Percentiles rank a stretch among this genome's conserved stretches.
These are phyloP conservation scores for Fistularia tabacaria DNA, from an alignment of 2,797 vertebrate species.

Conservation along the genomic window DNA sequence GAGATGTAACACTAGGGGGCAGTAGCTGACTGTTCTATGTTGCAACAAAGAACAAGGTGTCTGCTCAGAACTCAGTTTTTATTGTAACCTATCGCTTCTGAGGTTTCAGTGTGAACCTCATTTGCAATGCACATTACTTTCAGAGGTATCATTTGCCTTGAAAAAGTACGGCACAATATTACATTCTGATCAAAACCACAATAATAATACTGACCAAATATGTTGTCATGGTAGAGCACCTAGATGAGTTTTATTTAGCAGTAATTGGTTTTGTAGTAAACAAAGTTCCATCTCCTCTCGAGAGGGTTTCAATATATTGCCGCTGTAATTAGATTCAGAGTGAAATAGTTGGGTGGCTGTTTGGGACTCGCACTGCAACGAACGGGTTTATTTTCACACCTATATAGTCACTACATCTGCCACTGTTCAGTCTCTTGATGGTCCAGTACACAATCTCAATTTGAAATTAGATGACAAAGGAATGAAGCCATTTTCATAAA, in stretches of 20 bases:
- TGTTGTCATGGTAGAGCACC: conserved; percentile 29
- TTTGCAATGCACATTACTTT: conserved; percentile 51
- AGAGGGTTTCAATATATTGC: conserved; percentile 62
- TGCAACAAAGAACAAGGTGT: conserved; percentile 55
- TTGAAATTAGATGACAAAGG: conserved; percentile 71
- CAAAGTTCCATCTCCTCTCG: conserved; percentile 64
- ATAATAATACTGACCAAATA: conserved; percentile 52
- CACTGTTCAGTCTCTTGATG: conserved; percentile 68
- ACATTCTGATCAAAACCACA: conserved; percentile 52
- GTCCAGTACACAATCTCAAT: conserved; percentile 69
- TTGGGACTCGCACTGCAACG: conserved; percentile 59
- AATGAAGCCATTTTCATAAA: conserved; percentile 65
- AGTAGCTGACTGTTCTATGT: conserved; percentile 80
- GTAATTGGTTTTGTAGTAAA: conserved; percentile 62
- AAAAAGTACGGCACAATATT: conserved; percentile 31
- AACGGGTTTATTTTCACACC: conserved; percentile 68
- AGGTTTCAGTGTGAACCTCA: conserved; percentile 39
- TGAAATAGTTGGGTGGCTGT: conserved; percentile 67
- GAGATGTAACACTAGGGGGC: conserved; percentile 84
- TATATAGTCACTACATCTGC: conserved; percentile 67
- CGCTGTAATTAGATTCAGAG: conserved; percentile 73
- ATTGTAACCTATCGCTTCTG: conserved; percentile 50
- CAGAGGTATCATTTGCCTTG: conserved; percentile 25
- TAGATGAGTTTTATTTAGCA: conserved; percentile 35
- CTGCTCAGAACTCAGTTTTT: conserved; percentile 41